A percentile compares a stretch with the other conserved stretches of the same genome.
phyloP scores from a whole-genome alignment of 1,140 invertebrate species.

The Ceratina australensis region DNA sequence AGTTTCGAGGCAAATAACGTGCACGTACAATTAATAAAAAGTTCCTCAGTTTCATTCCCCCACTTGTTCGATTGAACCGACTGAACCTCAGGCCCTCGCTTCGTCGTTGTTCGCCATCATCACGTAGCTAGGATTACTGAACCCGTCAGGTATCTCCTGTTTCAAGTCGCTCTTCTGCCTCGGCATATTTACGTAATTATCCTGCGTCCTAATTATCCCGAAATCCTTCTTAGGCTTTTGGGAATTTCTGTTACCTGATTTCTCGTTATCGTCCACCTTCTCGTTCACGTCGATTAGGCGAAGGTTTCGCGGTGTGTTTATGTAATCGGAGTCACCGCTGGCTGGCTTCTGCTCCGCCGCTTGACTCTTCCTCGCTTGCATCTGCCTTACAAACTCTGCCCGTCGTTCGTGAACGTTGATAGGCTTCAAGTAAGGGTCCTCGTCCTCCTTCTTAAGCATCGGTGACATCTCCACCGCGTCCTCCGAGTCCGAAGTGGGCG shows the following conservation, averaged over 20 bases:
- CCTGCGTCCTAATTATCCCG: conserved; percentile 75
- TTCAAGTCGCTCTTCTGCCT: conserved; percentile 79
- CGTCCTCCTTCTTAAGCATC: conserved; percentile 78
- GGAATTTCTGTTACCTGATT: neutral
- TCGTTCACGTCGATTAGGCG: conserved; percentile 64
- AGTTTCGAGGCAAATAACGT: too few species aligned
- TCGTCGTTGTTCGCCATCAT: conserved; percentile 54
- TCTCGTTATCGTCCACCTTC: neutral
- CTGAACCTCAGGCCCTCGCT: too few species aligned
- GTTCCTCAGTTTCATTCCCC: too few species aligned
- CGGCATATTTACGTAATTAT: conserved; percentile 83
- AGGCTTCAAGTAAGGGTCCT: conserved; percentile 75
- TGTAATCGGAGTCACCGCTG: conserved; percentile 70
- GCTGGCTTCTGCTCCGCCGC: neutral
- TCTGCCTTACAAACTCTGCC: conserved; percentile 72
- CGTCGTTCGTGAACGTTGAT: conserved; percentile 75
- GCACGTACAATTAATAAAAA: too few species aligned
- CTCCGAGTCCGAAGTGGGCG: conserved; percentile 71
- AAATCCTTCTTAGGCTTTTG: conserved; percentile 45
- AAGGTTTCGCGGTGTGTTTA: conserved; percentile 69
- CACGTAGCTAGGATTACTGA: conserved; percentile 79
- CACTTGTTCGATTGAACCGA: too few species aligned
- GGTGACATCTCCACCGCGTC: conserved; percentile 80
- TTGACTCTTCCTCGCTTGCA: conserved; percentile 58
- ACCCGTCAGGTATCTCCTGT: conserved; percentile 75